Conservation (phyloP, 2,113 vertebrate genomes). For the Rhinichthys klamathensis region DNA sequence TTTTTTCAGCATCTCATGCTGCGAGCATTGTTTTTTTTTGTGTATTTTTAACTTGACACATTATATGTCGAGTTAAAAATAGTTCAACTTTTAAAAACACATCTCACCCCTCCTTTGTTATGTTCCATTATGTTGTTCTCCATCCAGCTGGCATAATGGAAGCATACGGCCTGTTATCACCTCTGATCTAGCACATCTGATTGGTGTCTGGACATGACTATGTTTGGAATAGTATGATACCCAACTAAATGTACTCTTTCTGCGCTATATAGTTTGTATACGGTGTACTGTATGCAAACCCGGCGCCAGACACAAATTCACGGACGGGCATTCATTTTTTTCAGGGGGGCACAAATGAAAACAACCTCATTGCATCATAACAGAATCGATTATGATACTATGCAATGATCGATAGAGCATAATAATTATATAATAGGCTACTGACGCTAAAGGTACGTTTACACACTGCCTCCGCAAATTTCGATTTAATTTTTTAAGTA, state of each 20-base stretch:
- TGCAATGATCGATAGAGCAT: too few species aligned
- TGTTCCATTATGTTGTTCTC: neutral
- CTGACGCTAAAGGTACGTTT: too few species aligned
- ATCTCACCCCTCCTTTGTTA: neutral
- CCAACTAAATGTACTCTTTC: neutral
- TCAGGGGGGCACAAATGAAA: too few species aligned
- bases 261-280: neutral
- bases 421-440: too few species aligned
- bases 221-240: neutral
- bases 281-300: neutral
- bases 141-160: neutral
- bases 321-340: too few species aligned
- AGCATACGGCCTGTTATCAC: neutral
- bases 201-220: neutral
- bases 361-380: too few species aligned
- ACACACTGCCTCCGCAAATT: too few species aligned
- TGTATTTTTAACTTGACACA: slow-evolving; percentile 7
- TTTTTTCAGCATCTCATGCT: neutral
- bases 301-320: too few species aligned
- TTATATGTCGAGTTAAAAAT: slow-evolving; percentile 39
- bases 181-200: neutral
- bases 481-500: too few species aligned
- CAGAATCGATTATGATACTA: too few species aligned
- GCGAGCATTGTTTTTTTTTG: neutral
- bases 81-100: neutral